phyloP scores from a whole-genome alignment of 1,140 invertebrate species.

The Diabrotica undecimpunctata region DNA sequence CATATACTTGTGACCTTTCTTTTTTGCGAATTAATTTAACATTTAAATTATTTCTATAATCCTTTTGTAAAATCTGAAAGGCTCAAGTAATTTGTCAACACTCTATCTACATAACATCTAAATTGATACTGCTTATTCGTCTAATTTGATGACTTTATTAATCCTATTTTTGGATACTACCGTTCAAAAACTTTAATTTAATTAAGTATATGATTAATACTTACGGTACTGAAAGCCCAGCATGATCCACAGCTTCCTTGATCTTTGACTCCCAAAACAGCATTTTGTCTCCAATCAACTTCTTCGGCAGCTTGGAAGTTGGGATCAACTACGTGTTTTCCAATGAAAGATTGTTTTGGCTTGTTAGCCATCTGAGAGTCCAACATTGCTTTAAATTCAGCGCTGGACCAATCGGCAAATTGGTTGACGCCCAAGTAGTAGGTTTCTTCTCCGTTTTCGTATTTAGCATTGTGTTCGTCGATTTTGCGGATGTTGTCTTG shows the following conservation, averaged over 20 bases:
- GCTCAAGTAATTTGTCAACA: too few relatives aligned
- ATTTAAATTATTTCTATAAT: too few relatives aligned
- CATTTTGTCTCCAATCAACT: neutral
- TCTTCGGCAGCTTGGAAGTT: neutral
- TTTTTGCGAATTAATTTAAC: too few relatives aligned
- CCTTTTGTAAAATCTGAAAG: too few relatives aligned
- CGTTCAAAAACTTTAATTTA: too few relatives aligned
- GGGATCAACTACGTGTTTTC: neutral
- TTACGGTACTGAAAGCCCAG: conserved; percentile 24
- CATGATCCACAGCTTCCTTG: conserved; percentile 20
- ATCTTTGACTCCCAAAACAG: neutral
- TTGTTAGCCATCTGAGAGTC: neutral
- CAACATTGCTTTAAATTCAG: conserved; percentile 63
- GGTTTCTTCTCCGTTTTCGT: conserved; percentile 58
- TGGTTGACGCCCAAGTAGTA: conserved; percentile 73
- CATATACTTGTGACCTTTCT: too few relatives aligned
- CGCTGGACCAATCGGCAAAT: conserved; percentile 78
- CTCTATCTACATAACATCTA: too few relatives aligned
- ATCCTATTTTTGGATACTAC: too few relatives aligned
- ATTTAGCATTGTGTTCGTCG: conserved; percentile 75
- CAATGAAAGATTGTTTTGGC: neutral
- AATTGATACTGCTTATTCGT: too few relatives aligned
- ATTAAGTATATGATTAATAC: too few relatives aligned
- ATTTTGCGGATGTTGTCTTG: conserved; percentile 80
- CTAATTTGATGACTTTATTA: too few relatives aligned